phyloP scores from a whole-genome alignment of 35 echinoderm and acorn worm species.

The Ophiothrix spiculata region DNA sequence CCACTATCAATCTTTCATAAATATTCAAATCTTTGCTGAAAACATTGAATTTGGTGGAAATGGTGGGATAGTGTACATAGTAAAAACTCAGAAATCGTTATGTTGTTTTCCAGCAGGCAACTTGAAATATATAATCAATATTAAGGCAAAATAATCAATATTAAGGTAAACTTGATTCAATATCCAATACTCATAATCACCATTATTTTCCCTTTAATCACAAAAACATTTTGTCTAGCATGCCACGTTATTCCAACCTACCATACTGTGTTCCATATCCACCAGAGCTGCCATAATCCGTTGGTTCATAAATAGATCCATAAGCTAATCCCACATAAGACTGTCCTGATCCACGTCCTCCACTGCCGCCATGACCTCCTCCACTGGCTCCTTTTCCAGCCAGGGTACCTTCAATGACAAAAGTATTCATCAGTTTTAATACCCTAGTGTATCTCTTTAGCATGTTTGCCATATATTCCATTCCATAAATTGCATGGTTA shows the following conservation, averaged over 20 bases:
- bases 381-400: conserved; percentile 66
- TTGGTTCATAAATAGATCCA: conserved; percentile 92
- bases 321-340: conserved; percentile 71
- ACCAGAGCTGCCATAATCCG: conserved; percentile 77
- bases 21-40: too few species aligned
- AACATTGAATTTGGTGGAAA: too few species aligned
- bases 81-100: too few species aligned
- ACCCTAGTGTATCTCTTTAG: background rate
- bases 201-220: too few species aligned
- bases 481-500: too few species aligned
- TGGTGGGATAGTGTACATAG: too few species aligned
- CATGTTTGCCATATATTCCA: background rate
- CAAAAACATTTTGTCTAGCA: background rate
- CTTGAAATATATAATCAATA: too few species aligned
- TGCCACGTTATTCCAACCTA: conserved; percentile 3
- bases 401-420: background rate
- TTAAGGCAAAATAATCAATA: too few species aligned
- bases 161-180: too few species aligned
- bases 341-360: conserved; percentile 66
- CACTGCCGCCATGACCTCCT: conserved; percentile 92
- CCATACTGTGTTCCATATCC: conserved; percentile 78
- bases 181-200: too few species aligned
- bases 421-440: conserved; percentile 1
- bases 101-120: too few species aligned
- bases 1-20: too few species aligned